Evolutionary conservation across 2,888 invertebrate species (phyloP), one percentile per base, ranked within the genome.

Genomic region (Penaeus monodon): DNA sequence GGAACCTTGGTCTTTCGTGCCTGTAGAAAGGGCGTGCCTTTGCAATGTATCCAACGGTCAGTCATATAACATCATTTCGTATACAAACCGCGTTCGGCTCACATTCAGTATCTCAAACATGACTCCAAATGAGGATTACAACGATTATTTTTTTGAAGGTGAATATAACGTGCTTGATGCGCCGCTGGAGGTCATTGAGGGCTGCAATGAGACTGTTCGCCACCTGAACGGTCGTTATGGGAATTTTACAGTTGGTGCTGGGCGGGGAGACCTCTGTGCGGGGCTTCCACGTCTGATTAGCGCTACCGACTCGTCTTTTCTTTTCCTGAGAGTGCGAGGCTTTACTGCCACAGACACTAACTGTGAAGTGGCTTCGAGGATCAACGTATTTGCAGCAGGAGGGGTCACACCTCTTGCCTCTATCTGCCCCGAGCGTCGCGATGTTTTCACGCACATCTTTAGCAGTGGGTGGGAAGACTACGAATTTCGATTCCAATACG

Each of bases 41-140:
- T 90, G 89, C 27, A 90, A 90, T 66, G 76, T 86, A n/a, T 81
- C 88, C 64, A 76, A 88, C 22, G 65, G 73, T 14, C 65, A 80
- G 22, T 83, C 88, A 95, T 80, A 93, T 94, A 88, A 93, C 96
- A 90, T 94, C 94, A 90, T 95, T 38, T 93, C 96, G 89, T 95
- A 95, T 24, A 95, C 96, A 1, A 94, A 94, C 83, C 94, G 95
- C 86, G 94, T 96, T 17, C 95, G 96, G 92, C 94, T 96, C 0
- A 95, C 95, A 91, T 96, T 96, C 92, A 94, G 95, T 38, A 94
- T 96, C 10, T 94, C 95, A 22, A 94, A 95, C 92, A 96, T 97
- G 97, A 95, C 95, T 92, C 95, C 96, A 83, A 95, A 95, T 10
- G 95, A 96, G 92, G 96, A 96, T 93, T 96, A 96, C 91, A 94